Base-by-base conservation (phyloP, 2,888 invertebrate genomes). In the Heliconius charithonia region DNA sequence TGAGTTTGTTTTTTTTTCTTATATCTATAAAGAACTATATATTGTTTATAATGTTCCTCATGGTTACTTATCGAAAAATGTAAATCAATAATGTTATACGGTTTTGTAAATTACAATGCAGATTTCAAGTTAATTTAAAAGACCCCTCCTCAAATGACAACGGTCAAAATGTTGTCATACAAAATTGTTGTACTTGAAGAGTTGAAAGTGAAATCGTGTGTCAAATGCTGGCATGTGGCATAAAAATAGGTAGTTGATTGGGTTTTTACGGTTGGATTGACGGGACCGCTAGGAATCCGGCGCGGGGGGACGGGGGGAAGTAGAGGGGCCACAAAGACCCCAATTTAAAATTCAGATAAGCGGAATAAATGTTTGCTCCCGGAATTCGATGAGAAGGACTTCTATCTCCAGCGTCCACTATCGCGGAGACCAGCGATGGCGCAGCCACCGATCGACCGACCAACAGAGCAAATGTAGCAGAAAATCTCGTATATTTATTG, bases 321-420 rank as follows among this genome's bases (percentile, higher is more conserved):
- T 13, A 77, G 59, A 67, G 22, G 45, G 79, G 75, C 79, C 82
- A 74, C 79, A 80, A 77, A 83, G 83, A 82, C 83, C 84, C 84
- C 85, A 89, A 92, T 93, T 93, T 93, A 90, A 93, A 93, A 93
- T 93, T 93, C 89, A 92, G 92, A 93, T 93, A 92, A 93, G 92
- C 92, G 92, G 92, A 93, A 93, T 92, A 90, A 93, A 89, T 89
- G 89, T 86, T 87, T 85, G 83, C 82, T 29, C 82, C 69, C 80
- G 82, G 81, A 83, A 81, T 82, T 79, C 67, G 32, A 71, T 62
- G 67, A 67, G 16, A 74, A 65, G 70, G 45, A 63, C 70, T 77
- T 70, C 67, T 77, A 67, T 59, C 66, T 71, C 71, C 59, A 37
- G 16, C 59, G 59, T 59, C 72, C 73, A 67, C 67, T 67, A 41